Percentiles rank a stretch among this genome's conserved stretches.
Conservation (phyloP, 2,797 vertebrate species). For the Masticophis lateralis region DNA sequence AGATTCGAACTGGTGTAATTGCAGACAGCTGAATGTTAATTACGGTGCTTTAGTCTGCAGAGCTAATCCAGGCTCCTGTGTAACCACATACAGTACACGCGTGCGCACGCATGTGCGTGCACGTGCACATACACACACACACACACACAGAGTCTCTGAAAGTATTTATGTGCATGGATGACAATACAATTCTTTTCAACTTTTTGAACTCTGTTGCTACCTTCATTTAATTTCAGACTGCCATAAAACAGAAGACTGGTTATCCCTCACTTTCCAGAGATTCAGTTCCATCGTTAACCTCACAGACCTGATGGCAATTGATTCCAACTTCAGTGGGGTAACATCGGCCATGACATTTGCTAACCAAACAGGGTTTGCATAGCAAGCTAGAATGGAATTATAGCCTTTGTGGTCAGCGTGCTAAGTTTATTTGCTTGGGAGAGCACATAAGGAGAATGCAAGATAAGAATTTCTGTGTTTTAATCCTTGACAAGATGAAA, state of each 20-base stretch:
- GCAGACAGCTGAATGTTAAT: too few relatives aligned
- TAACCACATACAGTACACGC: background rate
- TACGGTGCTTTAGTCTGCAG: too few relatives aligned
- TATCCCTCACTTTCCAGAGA: slow-evolving; percentile 16
- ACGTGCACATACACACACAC: too few relatives aligned
- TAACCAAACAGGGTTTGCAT: background rate
- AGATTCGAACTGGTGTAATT: too few relatives aligned
- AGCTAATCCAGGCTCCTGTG: too few relatives aligned
- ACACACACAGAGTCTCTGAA: background rate
- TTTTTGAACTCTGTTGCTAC: background rate
- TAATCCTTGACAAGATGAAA: background rate
- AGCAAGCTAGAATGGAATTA: background rate
- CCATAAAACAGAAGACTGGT: slow-evolving; percentile 10
- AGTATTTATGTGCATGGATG: background rate
- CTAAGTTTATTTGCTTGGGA: background rate
- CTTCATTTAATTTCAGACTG: slow-evolving; percentile 43
- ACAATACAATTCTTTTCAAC: background rate
- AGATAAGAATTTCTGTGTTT: background rate
- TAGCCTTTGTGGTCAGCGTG: background rate
- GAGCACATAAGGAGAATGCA: background rate
- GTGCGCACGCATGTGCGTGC: too few relatives aligned
- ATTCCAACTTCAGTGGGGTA: slow-evolving; percentile 38
- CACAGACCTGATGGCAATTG: slow-evolving; percentile 9
- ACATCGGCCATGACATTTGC: background rate
- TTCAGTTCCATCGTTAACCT: slow-evolving; percentile 31